These are phyloP conservation scores for Drosophila anomalata DNA, from an alignment of 2,888 invertebrate species.

Conservation along the genomic window DNA sequence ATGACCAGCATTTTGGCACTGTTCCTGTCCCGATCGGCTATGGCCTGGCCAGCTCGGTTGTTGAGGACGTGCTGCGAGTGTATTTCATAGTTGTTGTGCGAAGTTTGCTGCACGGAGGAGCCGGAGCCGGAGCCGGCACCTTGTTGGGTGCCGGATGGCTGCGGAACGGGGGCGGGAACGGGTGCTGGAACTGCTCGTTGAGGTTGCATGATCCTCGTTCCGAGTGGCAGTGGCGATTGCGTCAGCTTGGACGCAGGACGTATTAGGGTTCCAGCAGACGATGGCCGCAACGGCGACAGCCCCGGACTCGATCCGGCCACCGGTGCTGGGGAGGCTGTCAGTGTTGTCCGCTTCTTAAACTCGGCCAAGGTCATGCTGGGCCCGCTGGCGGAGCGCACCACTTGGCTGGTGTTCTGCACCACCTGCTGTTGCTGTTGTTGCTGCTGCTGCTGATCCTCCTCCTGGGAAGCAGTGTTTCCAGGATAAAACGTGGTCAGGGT, in stretches of 20 bases:
- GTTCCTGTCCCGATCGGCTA: constrained; percentile 82
- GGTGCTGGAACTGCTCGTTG: constrained; percentile 19
- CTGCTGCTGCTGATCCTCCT: constrained; percentile 70
- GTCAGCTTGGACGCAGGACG: constrained; percentile 59
- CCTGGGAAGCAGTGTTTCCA: constrained; percentile 48
- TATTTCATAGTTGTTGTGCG: constrained; percentile 83
- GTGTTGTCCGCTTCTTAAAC: constrained; percentile 79
- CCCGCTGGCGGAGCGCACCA: constrained; percentile 76
- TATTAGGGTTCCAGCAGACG: constrained; percentile 53
- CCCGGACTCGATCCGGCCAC: constrained; percentile 36
- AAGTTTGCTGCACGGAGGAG: constrained; percentile 81
- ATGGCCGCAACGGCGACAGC: constrained; percentile 41
- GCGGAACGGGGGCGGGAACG: constrained; percentile 24
- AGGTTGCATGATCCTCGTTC: constrained; percentile 33
- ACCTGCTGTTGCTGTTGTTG: constrained; percentile 40
- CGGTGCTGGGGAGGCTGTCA: constrained; percentile 47
- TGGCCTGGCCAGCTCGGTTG: constrained; percentile 79
- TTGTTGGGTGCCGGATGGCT: constrained; percentile 64
- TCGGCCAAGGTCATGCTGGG: constrained; percentile 81
- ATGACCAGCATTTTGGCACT: constrained; percentile 92
- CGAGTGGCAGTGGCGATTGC: constrained; percentile 24
- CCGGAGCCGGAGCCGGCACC: constrained; percentile 1
- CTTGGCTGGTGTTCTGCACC: constrained; percentile 29
- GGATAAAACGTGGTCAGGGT: constrained; percentile 80
- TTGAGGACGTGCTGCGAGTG: constrained; percentile 84